These are phyloP conservation scores for Ligdia adustata DNA, from an alignment of 2,888 invertebrate genomes.

Conservation along the genomic window DNA sequence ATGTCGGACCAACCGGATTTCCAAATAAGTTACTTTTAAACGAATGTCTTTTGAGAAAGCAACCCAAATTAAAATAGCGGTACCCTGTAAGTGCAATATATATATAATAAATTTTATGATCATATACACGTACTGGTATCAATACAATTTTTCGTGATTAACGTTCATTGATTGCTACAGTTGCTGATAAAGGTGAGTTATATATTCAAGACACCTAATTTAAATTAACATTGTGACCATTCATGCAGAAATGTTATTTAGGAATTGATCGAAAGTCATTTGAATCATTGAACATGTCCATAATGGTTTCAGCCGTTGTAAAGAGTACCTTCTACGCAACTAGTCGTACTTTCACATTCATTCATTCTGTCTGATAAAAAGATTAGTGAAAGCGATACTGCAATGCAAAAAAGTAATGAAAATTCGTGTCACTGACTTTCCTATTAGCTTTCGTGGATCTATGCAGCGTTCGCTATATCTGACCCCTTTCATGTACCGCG, in stretches of 20 bases:
- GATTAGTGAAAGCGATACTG: constrained; percentile 79
- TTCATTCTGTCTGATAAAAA: constrained; percentile 74
- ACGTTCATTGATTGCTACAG: constrained; percentile 50
- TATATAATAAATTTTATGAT: constrained; percentile 49
- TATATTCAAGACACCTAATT: constrained; percentile 46
- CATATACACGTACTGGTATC: constrained; percentile 27
- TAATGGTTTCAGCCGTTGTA: constrained; percentile 52
- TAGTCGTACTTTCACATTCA: constrained; percentile 77
- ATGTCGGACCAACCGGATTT: constrained; percentile 33
- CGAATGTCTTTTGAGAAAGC: constrained; percentile 52
- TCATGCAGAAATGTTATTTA: constrained; percentile 51
- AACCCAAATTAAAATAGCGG: constrained; percentile 60
- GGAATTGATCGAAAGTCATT: constrained; percentile 56
- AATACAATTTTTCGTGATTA: constrained; percentile 44
- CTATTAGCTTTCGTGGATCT: constrained; percentile 63
- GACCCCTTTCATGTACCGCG: constrained; percentile 53
- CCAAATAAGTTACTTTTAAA: constrained; percentile 39
- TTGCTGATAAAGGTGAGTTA: background rate
- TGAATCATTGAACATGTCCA: constrained; percentile 57
- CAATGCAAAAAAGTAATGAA: constrained; percentile 77
- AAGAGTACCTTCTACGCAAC: constrained; percentile 52
- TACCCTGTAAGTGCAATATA: constrained; percentile 52
- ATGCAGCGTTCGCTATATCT: constrained; percentile 55
- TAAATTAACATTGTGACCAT: constrained; percentile 49
- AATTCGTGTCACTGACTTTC: constrained; percentile 80